Evolutionary conservation across 1,140 invertebrate species (phyloP), one percentile per base, ranked within the genome.

Genomic region (Cheumatopsyche charites): DNA sequence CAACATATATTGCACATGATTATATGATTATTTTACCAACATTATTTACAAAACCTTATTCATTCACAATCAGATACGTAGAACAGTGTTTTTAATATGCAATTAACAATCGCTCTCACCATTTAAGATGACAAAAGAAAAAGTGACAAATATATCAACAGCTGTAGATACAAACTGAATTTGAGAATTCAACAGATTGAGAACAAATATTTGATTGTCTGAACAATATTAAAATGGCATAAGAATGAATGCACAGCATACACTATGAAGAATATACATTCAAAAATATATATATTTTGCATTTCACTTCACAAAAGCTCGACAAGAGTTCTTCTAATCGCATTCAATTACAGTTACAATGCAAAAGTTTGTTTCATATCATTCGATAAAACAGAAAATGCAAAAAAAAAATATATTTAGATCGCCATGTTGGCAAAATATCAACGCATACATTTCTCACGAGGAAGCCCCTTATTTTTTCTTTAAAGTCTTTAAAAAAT

Each of bases 401-500:
- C 63, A 66, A 66, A 47, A 66, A n/a, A n/a, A n/a, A n/a, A n/a
- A 49, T n/a, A 15, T 42, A 47, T 66, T 66, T 47, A 45, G 19
- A 66, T 42, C 15, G 62, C 62, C 62, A 21, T 19, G 12, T 3
- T 43, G 62, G 62, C 62, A 43, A 43, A 26, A 43, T 42, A 43
- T 47, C 43, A 43, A 47, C 41, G 55, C 66, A 36, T 68, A 68
- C 42, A 67, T 63, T 41, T 63, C 42, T 63, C 62, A 63, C 55
- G 17, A 68, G 66, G 66, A 68, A 68, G 66, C 66, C 66, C 66
- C 47, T 49, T 68, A 12, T 42, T 55, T 45, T 42, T 63, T 41
- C 0, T 63, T 66, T 66, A 58, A 52, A 58, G 55, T 58, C 55
- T 25, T 58, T 58, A 63, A 71, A n/a, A n/a, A n/a, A 67, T 67